Conservation (phyloP, 2,113 vertebrate genomes). For the Zapornia atra region DNA sequence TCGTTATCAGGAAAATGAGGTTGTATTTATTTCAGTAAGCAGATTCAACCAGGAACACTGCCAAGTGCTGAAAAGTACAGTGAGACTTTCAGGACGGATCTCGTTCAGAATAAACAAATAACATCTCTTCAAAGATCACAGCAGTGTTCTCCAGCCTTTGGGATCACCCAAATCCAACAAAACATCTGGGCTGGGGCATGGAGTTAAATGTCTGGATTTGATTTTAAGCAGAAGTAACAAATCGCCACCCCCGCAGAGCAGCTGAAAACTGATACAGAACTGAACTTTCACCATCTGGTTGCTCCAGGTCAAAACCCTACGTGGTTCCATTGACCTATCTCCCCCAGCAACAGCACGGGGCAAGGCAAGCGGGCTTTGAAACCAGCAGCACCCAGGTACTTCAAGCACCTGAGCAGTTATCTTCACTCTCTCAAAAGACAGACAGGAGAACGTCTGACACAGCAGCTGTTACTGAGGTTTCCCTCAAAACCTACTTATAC, state of each 20-base stretch:
- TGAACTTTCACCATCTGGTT: constrained; percentile 21
- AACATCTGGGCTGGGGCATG: constrained; percentile 27
- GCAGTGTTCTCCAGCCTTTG: background rate
- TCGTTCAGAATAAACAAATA: background rate
- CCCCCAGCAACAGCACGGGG: background rate
- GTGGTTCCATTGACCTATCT: background rate
- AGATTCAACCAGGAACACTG: background rate
- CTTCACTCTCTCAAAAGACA: background rate
- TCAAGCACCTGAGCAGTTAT: background rate
- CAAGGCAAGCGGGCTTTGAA: background rate
- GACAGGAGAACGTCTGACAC: background rate
- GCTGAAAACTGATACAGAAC: background rate
- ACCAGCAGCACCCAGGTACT: background rate
- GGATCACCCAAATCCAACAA: constrained; percentile 19
- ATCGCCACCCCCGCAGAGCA: background rate
- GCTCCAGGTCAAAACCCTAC: background rate
- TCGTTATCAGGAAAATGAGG: background rate
- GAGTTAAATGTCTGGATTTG: background rate
- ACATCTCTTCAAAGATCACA: background rate
- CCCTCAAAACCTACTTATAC: background rate
- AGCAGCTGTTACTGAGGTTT: background rate
- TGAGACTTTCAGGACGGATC: background rate
- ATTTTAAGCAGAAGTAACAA: constrained; percentile 21
- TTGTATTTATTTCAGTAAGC: background rate
- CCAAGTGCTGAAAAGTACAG: background rate